These are phyloP conservation scores for Diarsia mendica DNA, from an alignment of 2,888 invertebrate species.

Conservation along the genomic window DNA sequence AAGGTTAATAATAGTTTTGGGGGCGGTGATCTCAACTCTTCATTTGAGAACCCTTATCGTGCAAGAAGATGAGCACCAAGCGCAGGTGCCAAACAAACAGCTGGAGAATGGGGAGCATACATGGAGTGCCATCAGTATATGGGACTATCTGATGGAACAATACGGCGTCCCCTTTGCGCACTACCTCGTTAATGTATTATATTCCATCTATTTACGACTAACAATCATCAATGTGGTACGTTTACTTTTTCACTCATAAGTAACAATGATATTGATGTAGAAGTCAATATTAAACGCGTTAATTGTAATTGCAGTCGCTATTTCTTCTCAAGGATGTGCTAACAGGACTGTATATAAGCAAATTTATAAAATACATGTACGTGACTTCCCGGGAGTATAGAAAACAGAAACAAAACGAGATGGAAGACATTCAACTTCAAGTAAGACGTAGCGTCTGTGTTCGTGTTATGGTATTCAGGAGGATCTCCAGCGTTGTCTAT, in stretches of 20 bases:
- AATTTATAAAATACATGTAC: conserved; percentile 77
- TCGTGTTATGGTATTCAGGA: not conserved
- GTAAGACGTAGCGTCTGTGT: conserved; percentile 64
- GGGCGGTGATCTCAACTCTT: conserved; percentile 60
- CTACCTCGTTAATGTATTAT: conserved; percentile 71
- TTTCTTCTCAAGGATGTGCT: conserved; percentile 81
- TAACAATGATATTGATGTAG: not conserved
- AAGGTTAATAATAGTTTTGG: conserved; percentile 63
- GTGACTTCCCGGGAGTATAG: conserved; percentile 76
- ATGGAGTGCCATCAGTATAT: conserved; percentile 36
- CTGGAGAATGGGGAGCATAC: conserved; percentile 38
- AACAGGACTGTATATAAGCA: conserved; percentile 79
- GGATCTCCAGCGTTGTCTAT: not conserved
- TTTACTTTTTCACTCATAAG: conserved; percentile 21
- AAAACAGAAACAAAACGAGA: conserved; percentile 76
- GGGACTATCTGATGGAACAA: conserved; percentile 72
- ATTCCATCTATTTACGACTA: conserved; percentile 74
- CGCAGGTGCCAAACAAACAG: conserved; percentile 36
- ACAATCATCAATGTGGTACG: conserved; percentile 79
- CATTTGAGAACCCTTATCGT: conserved; percentile 64
- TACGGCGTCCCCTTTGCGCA: conserved; percentile 74
- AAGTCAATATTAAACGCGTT: not conserved
- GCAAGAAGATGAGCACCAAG: conserved; percentile 62
- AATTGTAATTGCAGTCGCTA: conserved; percentile 70
- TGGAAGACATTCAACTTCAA: conserved; percentile 84